phyloP scores from a whole-genome alignment of 2,113 vertebrate genomes.

The Pongo pygmaeus region DNA sequence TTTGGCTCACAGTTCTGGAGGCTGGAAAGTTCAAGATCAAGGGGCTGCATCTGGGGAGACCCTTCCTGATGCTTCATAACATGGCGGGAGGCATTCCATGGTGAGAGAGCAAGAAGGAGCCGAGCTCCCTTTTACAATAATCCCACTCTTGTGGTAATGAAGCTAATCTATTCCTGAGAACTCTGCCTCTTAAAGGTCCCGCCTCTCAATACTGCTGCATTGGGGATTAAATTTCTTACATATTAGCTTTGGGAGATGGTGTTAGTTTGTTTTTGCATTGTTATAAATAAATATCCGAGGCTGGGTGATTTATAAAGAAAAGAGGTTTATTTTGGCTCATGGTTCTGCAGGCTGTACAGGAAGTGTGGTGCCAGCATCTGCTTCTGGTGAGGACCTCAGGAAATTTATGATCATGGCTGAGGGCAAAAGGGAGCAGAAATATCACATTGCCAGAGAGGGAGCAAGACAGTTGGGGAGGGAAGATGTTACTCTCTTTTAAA shows the following conservation, averaged over 20 bases:
- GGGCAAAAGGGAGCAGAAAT: too few species aligned
- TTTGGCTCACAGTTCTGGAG: not conserved
- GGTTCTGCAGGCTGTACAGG: too few species aligned
- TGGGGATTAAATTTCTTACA: not conserved
- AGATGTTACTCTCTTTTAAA: too few species aligned
- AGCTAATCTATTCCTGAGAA: not conserved
- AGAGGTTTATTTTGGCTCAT: too few species aligned
- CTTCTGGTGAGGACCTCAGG: too few species aligned
- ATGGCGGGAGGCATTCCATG: not conserved
- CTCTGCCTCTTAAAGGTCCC: not conserved
- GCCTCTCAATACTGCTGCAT: not conserved
- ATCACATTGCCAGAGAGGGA: too few species aligned
- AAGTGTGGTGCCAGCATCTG: too few species aligned
- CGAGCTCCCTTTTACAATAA: not conserved
- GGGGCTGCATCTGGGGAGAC: not conserved
- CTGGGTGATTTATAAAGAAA: too few species aligned
- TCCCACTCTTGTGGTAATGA: not conserved
- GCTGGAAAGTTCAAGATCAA: not conserved
- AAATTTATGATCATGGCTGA: too few species aligned
- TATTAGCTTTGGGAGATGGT: not conserved
- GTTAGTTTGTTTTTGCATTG: too few species aligned
- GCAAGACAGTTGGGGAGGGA: too few species aligned
- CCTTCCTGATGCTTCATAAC: not conserved
- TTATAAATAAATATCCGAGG: too few species aligned
- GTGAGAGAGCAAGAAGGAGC: not conserved